A percentile compares a stretch with the other conserved stretches of the same genome.
phyloP scores from a whole-genome alignment of 2,113 vertebrate genomes.

The Scophthalmus maximus region DNA sequence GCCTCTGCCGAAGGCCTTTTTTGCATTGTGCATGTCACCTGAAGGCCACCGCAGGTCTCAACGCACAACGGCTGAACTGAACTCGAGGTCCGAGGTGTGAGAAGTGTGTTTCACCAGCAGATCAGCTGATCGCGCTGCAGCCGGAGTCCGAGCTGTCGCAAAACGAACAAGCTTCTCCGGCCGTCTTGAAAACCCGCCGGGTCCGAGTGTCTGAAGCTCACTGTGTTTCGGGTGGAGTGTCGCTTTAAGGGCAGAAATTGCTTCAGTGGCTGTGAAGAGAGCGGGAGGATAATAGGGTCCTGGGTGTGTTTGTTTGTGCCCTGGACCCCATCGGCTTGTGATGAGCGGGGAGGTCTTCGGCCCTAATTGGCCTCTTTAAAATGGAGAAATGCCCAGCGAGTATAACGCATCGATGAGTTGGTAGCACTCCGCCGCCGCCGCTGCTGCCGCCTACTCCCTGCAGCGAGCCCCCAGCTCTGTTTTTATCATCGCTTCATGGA shows the following conservation, averaged over 20 bases:
- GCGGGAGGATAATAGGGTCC: constrained; percentile 67
- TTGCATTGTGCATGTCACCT: too few species aligned
- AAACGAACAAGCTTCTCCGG: too few species aligned
- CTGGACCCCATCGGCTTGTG: constrained; percentile 59
- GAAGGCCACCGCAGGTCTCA: too few species aligned
- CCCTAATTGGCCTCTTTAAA: constrained; percentile 79
- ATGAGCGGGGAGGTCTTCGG: constrained; percentile 52
- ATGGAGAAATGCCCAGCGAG: constrained; percentile 65
- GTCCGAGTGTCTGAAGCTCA: too few species aligned
- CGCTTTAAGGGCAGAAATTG: constrained; percentile 46
- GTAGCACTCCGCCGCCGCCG: neutral
- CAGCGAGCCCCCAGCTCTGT: constrained; percentile 7
- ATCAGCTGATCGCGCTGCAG: too few species aligned
- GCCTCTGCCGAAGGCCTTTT: too few species aligned
- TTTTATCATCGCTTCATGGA: constrained; percentile 59
- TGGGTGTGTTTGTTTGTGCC: constrained; percentile 71
- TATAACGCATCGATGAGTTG: constrained; percentile 46
- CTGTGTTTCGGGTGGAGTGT: constrained; percentile 6
- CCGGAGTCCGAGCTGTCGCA: too few species aligned
- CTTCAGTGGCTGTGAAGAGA: constrained; percentile 48
- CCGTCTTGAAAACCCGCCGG: too few species aligned
- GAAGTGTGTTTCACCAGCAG: too few species aligned
- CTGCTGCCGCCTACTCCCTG: too few species aligned
- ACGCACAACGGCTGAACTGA: too few species aligned
- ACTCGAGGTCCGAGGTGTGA: too few species aligned